Conservation (phyloP, 2,113 vertebrate genomes). For the Nannobrachium achirus region DNA sequence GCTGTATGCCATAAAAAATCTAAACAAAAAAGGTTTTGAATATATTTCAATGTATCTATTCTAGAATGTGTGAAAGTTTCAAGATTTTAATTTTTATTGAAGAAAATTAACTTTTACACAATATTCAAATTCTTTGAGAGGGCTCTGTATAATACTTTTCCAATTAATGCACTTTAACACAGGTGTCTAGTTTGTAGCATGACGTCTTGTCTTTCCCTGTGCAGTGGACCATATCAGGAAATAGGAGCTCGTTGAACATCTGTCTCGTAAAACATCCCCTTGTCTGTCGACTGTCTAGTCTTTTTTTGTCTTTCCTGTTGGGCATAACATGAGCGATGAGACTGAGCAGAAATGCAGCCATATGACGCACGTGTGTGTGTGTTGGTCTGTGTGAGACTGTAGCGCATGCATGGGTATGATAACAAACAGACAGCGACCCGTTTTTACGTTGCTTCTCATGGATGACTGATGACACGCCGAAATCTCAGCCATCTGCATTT, state of each 20-base stretch:
- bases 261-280: conserved; percentile 50
- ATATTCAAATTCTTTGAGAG: too few species aligned
- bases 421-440: conserved; percentile 16
- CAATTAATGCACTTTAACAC: neutral
- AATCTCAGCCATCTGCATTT: conserved; percentile 52
- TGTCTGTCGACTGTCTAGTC: conserved; percentile 23
- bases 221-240: neutral
- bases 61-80: too few species aligned
- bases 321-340: conserved; percentile 28
- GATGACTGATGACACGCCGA: conserved; percentile 18
- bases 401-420: conserved; percentile 1
- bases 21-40: too few species aligned
- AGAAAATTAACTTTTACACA: too few species aligned
- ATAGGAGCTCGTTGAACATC: conserved; percentile 23
- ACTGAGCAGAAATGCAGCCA: neutral
- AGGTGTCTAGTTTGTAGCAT: neutral
- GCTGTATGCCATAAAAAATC: too few species aligned
- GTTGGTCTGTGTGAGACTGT: neutral
- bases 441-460: conserved; percentile 1
- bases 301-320: conserved; percentile 36
- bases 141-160: too few species aligned
- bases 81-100: too few species aligned
- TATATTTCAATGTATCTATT: too few species aligned
- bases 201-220: neutral
- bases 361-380: neutral